These are phyloP conservation scores for Hemistola chrysoprasaria DNA, from an alignment of 2,888 invertebrate genomes.

Conservation along the genomic window DNA sequence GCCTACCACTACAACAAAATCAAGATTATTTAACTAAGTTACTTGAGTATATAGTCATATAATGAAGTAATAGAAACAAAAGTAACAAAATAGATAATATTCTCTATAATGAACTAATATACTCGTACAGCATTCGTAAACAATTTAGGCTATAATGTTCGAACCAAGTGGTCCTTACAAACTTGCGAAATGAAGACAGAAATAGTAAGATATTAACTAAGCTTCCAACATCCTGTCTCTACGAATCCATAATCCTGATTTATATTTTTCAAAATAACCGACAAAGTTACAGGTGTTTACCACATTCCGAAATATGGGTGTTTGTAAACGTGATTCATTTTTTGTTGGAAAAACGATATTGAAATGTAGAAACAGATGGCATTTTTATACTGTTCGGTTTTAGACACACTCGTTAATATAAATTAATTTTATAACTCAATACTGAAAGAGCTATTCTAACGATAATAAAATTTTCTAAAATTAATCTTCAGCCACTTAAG, in stretches of 20 bases:
- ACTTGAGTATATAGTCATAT: too few species aligned
- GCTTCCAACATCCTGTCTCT: slow-evolving; percentile 29
- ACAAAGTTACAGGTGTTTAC: too few species aligned
- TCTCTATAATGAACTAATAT: too few species aligned
- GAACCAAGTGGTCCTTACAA: slow-evolving; percentile 30
- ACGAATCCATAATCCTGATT: neutral
- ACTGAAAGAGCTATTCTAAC: slow-evolving; percentile 24
- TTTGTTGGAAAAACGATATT: slow-evolving; percentile 10
- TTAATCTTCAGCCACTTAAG: slow-evolving; percentile 24
- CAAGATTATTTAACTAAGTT: too few species aligned
- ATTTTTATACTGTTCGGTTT: slow-evolving; percentile 17
- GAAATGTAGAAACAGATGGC: slow-evolving; percentile 25
- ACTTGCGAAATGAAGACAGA: slow-evolving; percentile 31
- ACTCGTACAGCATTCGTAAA: slow-evolving; percentile 58
- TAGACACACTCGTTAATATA: slow-evolving; percentile 29
- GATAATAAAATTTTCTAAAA: slow-evolving; percentile 29
- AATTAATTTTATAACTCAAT: slow-evolving; percentile 28
- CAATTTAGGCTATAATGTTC: slow-evolving; percentile 40
- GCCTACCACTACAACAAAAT: too few species aligned
- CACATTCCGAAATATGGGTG: slow-evolving; percentile 13
- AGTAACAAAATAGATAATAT: slow-evolving; percentile 18
- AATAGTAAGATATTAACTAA: slow-evolving; percentile 18
- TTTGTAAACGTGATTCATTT: neutral
- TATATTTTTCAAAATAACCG: too few species aligned
- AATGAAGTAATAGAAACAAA: too few species aligned